These are phyloP conservation scores for Eurystomus gularis DNA, from an alignment of 2,113 vertebrate species.

Conservation along the genomic window DNA sequence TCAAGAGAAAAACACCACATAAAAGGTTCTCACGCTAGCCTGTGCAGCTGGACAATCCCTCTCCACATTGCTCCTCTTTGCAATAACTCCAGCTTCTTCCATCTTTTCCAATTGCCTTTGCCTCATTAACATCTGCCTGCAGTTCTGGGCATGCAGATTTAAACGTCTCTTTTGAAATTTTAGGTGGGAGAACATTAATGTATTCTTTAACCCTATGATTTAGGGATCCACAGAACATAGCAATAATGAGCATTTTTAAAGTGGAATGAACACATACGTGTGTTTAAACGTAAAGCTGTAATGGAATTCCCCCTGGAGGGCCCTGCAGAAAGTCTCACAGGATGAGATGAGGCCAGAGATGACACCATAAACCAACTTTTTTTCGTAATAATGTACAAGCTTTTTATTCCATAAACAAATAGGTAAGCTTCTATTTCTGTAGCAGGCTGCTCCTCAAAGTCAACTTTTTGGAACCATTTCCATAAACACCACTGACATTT, in stretches of 20 bases:
- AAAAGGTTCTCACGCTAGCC: not conserved
- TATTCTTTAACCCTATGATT: not conserved
- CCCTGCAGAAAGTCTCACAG: not conserved
- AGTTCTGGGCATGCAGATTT: not conserved
- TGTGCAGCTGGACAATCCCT: not conserved
- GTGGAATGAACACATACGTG: not conserved
- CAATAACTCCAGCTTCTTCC: not conserved
- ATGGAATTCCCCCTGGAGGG: not conserved
- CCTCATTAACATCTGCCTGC: not conserved
- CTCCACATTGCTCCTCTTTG: not conserved
- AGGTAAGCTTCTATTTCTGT: not conserved
- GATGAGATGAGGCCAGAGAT: not conserved
- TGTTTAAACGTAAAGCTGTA: not conserved
- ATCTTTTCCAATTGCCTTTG: not conserved
- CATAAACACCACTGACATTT: constrained; percentile 16
- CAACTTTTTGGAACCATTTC: not conserved
- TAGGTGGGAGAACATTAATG: not conserved
- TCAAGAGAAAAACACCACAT: not conserved
- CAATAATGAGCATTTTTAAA: not conserved
- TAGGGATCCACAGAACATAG: not conserved
- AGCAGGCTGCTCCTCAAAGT: not conserved
- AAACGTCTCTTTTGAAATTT: not conserved
- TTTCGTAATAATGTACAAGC: not conserved
- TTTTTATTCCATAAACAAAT: not conserved
- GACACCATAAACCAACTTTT: not conserved